Conservation (phyloP, 1,140 invertebrate genomes). For the Macrotrachela quadricornifera region DNA sequence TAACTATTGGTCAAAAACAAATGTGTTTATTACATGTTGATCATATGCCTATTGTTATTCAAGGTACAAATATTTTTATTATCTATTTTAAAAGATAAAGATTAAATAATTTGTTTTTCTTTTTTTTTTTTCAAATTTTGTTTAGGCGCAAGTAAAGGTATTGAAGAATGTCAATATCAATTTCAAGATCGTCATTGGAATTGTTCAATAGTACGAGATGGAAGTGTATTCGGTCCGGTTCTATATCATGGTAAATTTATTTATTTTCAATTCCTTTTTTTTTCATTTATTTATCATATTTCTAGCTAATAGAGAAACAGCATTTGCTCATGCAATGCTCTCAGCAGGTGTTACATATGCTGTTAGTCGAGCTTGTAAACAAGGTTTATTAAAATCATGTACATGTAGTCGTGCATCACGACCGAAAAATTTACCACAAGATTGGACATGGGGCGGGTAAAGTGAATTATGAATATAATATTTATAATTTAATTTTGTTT, state of each 20-base stretch:
- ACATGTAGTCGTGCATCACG: conserved; percentile 56
- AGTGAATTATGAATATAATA: too few species aligned
- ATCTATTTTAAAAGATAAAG: too few species aligned
- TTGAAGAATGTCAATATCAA: conserved; percentile 28
- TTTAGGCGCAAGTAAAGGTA: conserved; percentile 23
- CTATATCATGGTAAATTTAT: neutral
- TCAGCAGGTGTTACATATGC: conserved; percentile 66
- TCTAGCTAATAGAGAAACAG: conserved; percentile 64
- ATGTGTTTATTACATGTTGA: conserved; percentile 5
- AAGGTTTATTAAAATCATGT: conserved; percentile 63
- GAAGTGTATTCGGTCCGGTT: conserved; percentile 50
- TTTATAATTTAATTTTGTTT: too few species aligned
- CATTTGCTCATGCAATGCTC: conserved; percentile 66
- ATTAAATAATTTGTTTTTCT: too few species aligned
- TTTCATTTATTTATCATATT: neutral
- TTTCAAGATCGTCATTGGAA: conserved; percentile 28
- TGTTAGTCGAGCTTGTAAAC: conserved; percentile 61
- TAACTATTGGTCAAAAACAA: conserved; percentile 1
- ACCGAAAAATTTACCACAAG: conserved; percentile 53
- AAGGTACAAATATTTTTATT: neutral
- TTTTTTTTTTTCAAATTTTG: too few species aligned
- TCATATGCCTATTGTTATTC: neutral
- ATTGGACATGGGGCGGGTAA: conserved; percentile 74
- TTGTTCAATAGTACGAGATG: conserved; percentile 22
- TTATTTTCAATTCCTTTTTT: neutral